A percentile compares a stretch with the other conserved stretches of the same genome.
These are phyloP conservation scores for Troides oblongomaculatus DNA, from an alignment of 2,888 invertebrate genomes.

Conservation along the genomic window DNA sequence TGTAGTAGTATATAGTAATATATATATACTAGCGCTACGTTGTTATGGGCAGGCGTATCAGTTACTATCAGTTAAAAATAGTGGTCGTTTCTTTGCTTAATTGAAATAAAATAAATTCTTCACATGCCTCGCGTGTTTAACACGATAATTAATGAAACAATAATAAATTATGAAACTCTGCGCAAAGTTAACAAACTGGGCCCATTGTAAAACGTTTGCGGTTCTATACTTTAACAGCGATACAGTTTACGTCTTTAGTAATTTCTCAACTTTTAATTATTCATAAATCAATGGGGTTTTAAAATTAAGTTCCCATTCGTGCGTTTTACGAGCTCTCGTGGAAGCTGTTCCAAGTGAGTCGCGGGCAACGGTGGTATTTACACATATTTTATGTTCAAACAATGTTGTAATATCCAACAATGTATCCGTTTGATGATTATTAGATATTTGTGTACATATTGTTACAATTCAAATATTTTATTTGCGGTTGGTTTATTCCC, in stretches of 20 bases:
- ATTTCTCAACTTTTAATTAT: conserved; percentile 28
- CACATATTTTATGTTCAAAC: conserved; percentile 20
- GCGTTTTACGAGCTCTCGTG: conserved; percentile 28
- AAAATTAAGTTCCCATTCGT: conserved; percentile 28
- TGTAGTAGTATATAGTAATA: too few relatives aligned
- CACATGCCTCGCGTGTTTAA: conserved; percentile 8
- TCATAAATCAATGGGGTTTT: conserved; percentile 30
- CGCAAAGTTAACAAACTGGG: conserved; percentile 9
- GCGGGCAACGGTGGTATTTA: conserved; percentile 13
- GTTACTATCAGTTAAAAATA: too few relatives aligned
- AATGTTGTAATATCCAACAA: conserved; percentile 17
- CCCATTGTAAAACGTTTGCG: conserved; percentile 8
- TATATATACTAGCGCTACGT: too few relatives aligned
- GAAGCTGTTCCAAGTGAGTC: conserved; percentile 19
- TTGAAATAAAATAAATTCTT: background rate
- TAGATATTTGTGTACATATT: background rate
- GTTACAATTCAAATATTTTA: background rate
- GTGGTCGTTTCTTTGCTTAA: too few relatives aligned
- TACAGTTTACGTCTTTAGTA: conserved; percentile 13
- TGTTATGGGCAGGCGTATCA: too few relatives aligned
- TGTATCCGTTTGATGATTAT: conserved; percentile 16
- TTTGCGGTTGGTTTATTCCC: background rate
- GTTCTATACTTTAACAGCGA: conserved; percentile 10
- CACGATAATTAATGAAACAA: conserved; percentile 9
- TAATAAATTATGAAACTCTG: conserved; percentile 5